Base-by-base conservation (phyloP, 2,797 vertebrate genomes). In the Lithobates pipiens region DNA sequence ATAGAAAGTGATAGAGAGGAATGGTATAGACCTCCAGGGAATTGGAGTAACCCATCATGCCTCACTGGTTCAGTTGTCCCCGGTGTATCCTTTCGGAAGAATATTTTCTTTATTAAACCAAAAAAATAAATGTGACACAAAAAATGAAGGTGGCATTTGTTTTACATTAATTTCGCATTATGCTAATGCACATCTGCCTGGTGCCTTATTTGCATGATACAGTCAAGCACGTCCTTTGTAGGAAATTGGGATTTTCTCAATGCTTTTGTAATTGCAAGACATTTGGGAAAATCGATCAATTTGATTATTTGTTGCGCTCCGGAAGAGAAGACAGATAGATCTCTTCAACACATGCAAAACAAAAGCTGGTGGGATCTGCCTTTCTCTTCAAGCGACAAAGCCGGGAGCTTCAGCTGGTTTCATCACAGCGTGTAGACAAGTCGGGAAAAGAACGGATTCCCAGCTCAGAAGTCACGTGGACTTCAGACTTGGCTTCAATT, bases 201-300 rank as follows among this genome's bases (percentile, higher is more conserved):
- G 83, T 2, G 63, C 29, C 78, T 74, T 65, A 86, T 75, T 68
- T 70, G 78, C 88, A 57, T 65, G 34, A 7, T 1, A 29, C 80
- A 85, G 85, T 89, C 89, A 88, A 89, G 80, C 89, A 88, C 88
- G 83, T 88, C 88, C 83, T 88, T 87, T 73, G 88, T 80, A 50
- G 0, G 83, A 85, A 89, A 86, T 75, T 82, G 86, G 90, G 87
- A 90, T 89, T 83, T 88, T 87, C 89, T 84, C 86, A 76, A 88
- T 83, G 74, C 42, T 79, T 29, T 78, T 72, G 80, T 10, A 88
- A 89, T 88, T 88, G 85, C 74, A 72, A 18, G 0, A 78, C 0
- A 0, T 84, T 89, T 54, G 71, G 88, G 69, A 46, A 87, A 89
- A 82, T 11, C 0, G 79, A 85, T 80, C 69, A 25, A 34, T 76